Percentiles rank a stretch among this genome's conserved stretches.
These are phyloP conservation scores for Monochamus saltuarius DNA, from an alignment of 1,140 invertebrate genomes.

Conservation along the genomic window DNA sequence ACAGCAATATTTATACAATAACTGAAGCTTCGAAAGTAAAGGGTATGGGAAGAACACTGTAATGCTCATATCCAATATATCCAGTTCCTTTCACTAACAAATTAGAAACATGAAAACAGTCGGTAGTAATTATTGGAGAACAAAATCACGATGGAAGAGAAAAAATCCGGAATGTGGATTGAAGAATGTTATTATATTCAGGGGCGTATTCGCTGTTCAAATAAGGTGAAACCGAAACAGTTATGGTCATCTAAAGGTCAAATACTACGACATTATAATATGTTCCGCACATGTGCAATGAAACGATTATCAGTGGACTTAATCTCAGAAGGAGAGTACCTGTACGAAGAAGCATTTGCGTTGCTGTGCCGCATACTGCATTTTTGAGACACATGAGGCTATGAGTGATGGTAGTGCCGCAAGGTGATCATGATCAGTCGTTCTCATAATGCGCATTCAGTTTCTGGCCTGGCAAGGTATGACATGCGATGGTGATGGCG, in stretches of 20 bases:
- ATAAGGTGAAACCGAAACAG: conserved; percentile 8
- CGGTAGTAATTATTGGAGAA: no score
- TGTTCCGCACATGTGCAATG: conserved; percentile 12
- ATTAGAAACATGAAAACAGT: no score
- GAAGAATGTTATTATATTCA: not conserved
- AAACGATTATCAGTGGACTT: conserved; percentile 8
- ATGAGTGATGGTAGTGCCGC: conserved; percentile 11
- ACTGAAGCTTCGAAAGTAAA: no score
- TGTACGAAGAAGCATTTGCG: not conserved
- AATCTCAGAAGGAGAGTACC: conserved; percentile 1
- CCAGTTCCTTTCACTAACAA: no score
- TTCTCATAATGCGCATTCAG: conserved; percentile 10
- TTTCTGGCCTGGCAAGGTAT: not conserved
- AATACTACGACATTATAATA: conserved; percentile 9
- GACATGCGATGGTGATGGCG: no score
- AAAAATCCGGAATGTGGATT: no score
- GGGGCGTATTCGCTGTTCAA: not conserved
- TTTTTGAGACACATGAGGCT: conserved; percentile 9
- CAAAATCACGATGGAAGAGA: no score
- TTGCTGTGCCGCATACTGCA: conserved; percentile 1
- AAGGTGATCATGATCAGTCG: conserved; percentile 9
- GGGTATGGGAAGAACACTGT: no score
- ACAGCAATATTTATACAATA: no score
- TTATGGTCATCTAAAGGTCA: conserved; percentile 10
- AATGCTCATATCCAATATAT: no score